Evolutionary conservation across 1,140 invertebrate species (phyloP).

Genomic region (Hydropsyche tenuis): DNA sequence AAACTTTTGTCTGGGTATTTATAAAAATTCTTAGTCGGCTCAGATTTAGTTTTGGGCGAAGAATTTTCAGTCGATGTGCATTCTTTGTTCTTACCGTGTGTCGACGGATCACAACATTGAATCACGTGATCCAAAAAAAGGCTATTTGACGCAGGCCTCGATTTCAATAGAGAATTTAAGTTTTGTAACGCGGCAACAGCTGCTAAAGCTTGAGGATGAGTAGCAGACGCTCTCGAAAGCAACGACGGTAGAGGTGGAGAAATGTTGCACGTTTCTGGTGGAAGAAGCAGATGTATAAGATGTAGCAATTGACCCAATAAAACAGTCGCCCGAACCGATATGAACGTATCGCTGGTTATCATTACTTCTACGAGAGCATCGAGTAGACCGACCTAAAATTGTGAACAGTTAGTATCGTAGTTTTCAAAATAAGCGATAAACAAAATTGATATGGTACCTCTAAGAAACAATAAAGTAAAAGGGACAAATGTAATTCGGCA

Average conservation of each 20-base stretch:
- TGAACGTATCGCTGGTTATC: slow-evolving; percentile 83
- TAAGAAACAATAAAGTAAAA: slow-evolving; percentile 87
- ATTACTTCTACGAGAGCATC: slow-evolving; percentile 92
- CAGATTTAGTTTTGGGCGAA: slow-evolving; percentile 33
- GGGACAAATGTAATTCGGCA: slow-evolving; percentile 87
- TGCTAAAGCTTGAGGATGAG: slow-evolving; percentile 77
- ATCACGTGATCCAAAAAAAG: slow-evolving; percentile 84
- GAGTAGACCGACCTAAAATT: slow-evolving; percentile 74
- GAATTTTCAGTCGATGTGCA: slow-evolving; percentile 33
- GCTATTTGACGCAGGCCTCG: slow-evolving; percentile 78
- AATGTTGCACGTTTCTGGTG: slow-evolving; percentile 82
- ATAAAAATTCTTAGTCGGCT: slow-evolving; percentile 22
- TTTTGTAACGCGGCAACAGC: slow-evolving; percentile 80
- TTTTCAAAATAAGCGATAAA: neutral
- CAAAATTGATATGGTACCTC: no score
- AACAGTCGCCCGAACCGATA: slow-evolving; percentile 89
- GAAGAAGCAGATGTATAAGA: slow-evolving; percentile 82
- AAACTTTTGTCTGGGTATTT: slow-evolving; percentile 54
- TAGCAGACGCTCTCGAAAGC: slow-evolving; percentile 77
- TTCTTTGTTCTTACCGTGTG: slow-evolving; percentile 51
- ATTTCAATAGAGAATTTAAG: slow-evolving; percentile 80
- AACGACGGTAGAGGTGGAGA: slow-evolving; percentile 83
- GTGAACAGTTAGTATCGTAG: neutral
- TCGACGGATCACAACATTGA: slow-evolving; percentile 60
- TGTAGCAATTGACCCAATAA: slow-evolving; percentile 86